Base-by-base conservation (phyloP, 2,113 vertebrate genomes). In the Todiramphus chloris region DNA sequence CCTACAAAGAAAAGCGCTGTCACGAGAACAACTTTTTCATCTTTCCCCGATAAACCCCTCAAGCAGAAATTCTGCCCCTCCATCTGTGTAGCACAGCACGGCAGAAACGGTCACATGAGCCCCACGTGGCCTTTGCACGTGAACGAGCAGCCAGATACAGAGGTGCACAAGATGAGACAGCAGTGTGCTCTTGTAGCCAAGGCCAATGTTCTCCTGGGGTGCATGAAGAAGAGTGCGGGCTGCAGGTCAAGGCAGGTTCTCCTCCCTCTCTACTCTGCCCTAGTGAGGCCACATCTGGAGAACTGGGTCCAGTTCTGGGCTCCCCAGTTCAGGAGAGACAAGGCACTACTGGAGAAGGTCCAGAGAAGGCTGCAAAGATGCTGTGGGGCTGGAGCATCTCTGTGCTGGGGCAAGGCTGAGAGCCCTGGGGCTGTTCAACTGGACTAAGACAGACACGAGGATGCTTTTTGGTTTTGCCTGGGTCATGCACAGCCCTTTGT, bases 111-210 rank as follows among this genome's bases (percentile, higher is more conserved):
- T 67, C 70, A 56, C 0, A 0, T 17, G 37, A 35, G 28, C 43
- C n/a, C 31, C n/a, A 11, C 0, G 0, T 7, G 53, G 4, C 30
- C 59, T 76, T 76, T 69, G 25, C 85, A 80, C 2, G 9, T 10
- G 8, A 37, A 78, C 55, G 35, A 93, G 58, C 5, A 66, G 37
- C 46, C 19, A 66, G 60, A 76, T 39, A 62, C 2, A 50, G 4
- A 83, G 19, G 46, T 10, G 70, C 1, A 62, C 4, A 48, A 78
- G 20, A 55, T 28, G 53, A 55, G 53, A 28, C 53, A 55, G 53
- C 28, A 30, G 53, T 17, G 53, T 55, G 53, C 53, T 55, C 53
- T 16, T 55, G 53, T 30, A 27, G 53, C 53, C 53, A 55, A 55
- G 28, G 53, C 5, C 28, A 55, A 17, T 31, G 53, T 4, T 55